Base-by-base conservation (phyloP, 2,797 vertebrate species). In the Gymnoscopelus braueri region DNA sequence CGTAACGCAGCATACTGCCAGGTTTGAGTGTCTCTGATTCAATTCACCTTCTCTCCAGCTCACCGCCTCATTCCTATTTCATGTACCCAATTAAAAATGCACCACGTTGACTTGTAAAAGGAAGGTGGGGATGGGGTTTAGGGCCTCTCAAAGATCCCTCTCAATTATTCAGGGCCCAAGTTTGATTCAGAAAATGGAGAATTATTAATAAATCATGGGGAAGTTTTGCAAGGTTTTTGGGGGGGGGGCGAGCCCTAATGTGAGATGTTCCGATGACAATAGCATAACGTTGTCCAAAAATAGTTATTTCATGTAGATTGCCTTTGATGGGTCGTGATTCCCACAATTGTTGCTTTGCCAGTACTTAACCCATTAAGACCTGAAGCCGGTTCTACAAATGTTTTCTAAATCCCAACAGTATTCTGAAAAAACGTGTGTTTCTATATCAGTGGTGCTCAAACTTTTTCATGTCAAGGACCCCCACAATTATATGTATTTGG, bases 51-150 rank as follows among this genome's bases (percentile, higher is more conserved):
- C 79, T 57, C 26, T 69, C 77, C 69, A 76, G 32, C 32, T 85
- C 81, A 86, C 69, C 68, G 15, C 83, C 85, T 89, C 87, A 89
- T 90, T 72, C 75, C 66, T 89, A 85, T 91, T 92, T 91, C 78
- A 91, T 91, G 75, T 50, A 49, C 60, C 64, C 77, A 91, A 91
- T 93, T 91, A 92, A 92, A 91, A 90, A 92, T 91, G 86, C 81
- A 91, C 84, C 69, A 75, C 78, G 80, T 88, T 89, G 89, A 91
- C 88, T 89, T 91, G 84, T 88, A 88, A 89, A 84, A 79, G 77
- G 69, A 87, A 90, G 88, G 83, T 85, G 83, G 84, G 83, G 82
- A 87, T 74, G 86, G 80, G 79, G 85, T 84, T 86, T 79, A 77
- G 80, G 81, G 80, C 81, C 89, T 92, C 89, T 91, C 81, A 86